Percentiles rank a stretch among this genome's conserved stretches.
Conservation (phyloP, 1,140 invertebrate species). For the Anagrus nilaparvatae region DNA sequence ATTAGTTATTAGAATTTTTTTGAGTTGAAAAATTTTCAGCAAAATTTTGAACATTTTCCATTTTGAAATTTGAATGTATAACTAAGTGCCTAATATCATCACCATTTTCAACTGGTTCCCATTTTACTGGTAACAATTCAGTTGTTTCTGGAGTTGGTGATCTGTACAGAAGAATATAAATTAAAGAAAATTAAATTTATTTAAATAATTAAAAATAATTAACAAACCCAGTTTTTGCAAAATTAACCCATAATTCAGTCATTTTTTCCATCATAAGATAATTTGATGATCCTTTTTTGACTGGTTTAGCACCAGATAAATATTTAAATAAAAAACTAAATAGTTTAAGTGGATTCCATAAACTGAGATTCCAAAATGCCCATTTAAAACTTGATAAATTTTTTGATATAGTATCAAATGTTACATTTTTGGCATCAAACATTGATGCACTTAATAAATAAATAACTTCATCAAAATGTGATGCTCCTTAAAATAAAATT, state of each 20-base stretch:
- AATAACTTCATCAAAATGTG: conserved; percentile 26
- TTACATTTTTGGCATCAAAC: not conserved
- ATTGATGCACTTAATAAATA: conserved; percentile 19
- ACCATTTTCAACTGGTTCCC: not conserved
- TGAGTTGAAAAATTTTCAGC: no score
- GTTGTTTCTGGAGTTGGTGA: not conserved
- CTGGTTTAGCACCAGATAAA: not conserved
- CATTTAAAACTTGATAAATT: no score
- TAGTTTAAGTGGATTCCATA: not conserved
- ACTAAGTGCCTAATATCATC: not conserved
- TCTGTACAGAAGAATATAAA: no score
- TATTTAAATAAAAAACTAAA: conserved; percentile 13
- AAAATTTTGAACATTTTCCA: no score
- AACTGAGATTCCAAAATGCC: no score
- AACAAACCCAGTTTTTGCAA: conserved; percentile 22
- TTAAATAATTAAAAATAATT: not conserved
- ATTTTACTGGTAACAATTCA: not conserved
- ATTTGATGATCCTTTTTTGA: not conserved
- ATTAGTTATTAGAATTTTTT: no score
- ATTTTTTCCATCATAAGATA: conserved; percentile 10
- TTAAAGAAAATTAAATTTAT: not conserved
- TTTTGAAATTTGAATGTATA: not conserved
- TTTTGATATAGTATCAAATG: no score
- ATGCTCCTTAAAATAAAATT: conserved; percentile 17
- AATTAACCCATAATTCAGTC: conserved; percentile 22